These are phyloP conservation scores for Meteorus sp. DNA, from an alignment of 1,140 invertebrate species.

Conservation along the genomic window DNA sequence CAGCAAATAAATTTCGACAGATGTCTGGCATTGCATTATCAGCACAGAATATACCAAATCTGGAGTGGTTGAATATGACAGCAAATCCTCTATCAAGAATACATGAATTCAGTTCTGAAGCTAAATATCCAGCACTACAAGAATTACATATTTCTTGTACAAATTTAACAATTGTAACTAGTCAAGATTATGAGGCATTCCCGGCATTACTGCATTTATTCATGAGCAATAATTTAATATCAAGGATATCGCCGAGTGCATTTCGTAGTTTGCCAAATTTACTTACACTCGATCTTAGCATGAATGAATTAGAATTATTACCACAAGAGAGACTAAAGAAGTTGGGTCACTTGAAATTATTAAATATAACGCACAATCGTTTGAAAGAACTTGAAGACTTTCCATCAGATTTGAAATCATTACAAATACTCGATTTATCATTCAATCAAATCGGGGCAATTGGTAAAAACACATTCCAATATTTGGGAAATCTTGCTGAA, in stretches of 20 bases:
- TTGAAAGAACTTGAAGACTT: constrained; percentile 84
- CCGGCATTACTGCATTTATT: constrained; percentile 76
- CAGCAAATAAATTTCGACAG: constrained; percentile 78
- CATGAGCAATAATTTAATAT: constrained; percentile 75
- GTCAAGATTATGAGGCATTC: constrained; percentile 85
- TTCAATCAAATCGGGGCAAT: constrained; percentile 82
- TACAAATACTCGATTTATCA: constrained; percentile 81
- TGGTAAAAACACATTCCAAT: constrained; percentile 73
- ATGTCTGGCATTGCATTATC: constrained; percentile 80
- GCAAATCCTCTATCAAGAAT: constrained; percentile 77
- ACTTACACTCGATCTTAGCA: constrained; percentile 78
- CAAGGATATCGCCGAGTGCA: constrained; percentile 80
- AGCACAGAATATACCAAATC: constrained; percentile 69
- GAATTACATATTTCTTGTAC: constrained; percentile 81
- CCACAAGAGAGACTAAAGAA: constrained; percentile 84
- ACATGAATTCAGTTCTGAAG: constrained; percentile 66
- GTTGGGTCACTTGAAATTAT: constrained; percentile 67
- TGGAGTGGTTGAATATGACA: constrained; percentile 78
- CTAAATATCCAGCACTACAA: constrained; percentile 71
- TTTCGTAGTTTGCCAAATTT: constrained; percentile 77
- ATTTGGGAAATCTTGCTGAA: constrained; percentile 73
- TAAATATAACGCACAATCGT: constrained; percentile 83
- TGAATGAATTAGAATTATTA: constrained; percentile 81
- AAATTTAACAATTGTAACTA: constrained; percentile 82
- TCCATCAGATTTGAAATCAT: constrained; percentile 71